Conservation (phyloP, 2,888 invertebrate genomes). For the Cryptus viduatorius region DNA sequence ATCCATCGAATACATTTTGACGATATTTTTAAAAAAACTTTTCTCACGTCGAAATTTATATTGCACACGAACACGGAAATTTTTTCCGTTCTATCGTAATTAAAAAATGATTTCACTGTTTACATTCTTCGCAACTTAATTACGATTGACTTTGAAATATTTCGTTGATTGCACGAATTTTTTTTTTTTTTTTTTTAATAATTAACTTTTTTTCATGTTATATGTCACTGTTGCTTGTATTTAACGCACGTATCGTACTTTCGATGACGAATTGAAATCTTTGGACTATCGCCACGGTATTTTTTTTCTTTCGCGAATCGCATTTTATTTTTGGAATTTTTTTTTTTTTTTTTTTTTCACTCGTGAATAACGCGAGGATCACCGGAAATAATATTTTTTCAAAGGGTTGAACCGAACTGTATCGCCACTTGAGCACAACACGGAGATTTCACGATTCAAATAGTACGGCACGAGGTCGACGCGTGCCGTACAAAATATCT, state of each 20-base stretch:
- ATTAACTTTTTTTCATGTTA: neutral
- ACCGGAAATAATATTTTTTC: slow-evolving; percentile 15
- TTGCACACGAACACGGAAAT: neutral
- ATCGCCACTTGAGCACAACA: slow-evolving; percentile 67
- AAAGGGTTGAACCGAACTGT: slow-evolving; percentile 11
- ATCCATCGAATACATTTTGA: slow-evolving; percentile 89
- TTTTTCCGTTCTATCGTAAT: neutral
- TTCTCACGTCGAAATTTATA: neutral
- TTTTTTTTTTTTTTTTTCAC: neutral
- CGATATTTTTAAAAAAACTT: slow-evolving; percentile 3
- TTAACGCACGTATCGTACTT: neutral
- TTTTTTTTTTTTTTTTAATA: neutral
- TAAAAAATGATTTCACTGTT: neutral
- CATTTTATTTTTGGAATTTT: too few species aligned
- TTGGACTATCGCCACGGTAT: slow-evolving; percentile 7
- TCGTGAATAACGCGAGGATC: neutral
- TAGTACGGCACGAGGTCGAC: slow-evolving; percentile 34
- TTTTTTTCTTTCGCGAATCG: slow-evolving; percentile 6
- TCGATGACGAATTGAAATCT: neutral
- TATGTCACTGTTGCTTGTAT: slow-evolving; percentile 11
- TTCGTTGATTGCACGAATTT: slow-evolving; percentile 3
- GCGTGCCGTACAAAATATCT: slow-evolving; percentile 74
- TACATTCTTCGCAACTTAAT: slow-evolving; percentile 30
- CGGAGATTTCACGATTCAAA: slow-evolving; percentile 45
- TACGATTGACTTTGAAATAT: slow-evolving; percentile 35